These are phyloP conservation scores for Uropetala carovei DNA, from an alignment of 2,888 invertebrate genomes.

Conservation along the genomic window DNA sequence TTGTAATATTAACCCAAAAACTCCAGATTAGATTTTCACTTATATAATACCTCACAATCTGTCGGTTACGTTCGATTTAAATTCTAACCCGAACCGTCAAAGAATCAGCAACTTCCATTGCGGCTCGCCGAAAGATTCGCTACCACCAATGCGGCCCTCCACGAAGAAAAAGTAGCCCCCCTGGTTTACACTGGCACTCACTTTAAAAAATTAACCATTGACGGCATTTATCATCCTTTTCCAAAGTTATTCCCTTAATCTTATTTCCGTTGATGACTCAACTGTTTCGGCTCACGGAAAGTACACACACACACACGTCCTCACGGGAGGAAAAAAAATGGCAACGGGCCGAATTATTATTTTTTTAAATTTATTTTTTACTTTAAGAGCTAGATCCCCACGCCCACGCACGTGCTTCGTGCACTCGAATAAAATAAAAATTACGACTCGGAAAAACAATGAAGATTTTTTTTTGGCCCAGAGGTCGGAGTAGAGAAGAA, in stretches of 20 bases:
- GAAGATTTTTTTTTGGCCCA: neutral
- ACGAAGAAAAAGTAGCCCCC: no score
- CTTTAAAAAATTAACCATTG: no score
- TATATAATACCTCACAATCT: no score
- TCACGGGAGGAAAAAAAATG: neutral
- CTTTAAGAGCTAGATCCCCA: neutral
- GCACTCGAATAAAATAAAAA: neutral
- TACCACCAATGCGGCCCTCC: no score
- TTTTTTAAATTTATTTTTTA: no score
- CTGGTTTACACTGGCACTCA: no score
- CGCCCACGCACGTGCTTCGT: neutral
- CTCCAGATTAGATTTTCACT: no score
- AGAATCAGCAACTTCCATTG: no score
- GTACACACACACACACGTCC: neutral
- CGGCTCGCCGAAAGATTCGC: no score
- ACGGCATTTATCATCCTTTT: neutral
- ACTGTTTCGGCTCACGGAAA: neutral
- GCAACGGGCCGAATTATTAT: neutral
- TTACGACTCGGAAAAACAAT: conserved; percentile 22
- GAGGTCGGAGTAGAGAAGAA: neutral
- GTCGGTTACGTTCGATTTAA: no score
- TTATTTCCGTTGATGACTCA: neutral
- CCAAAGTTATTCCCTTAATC: neutral
- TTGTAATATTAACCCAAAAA: no score
- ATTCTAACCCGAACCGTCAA: no score